phyloP scores from a whole-genome alignment of 1,140 invertebrate species.

The Gonioctena quinquepunctata region DNA sequence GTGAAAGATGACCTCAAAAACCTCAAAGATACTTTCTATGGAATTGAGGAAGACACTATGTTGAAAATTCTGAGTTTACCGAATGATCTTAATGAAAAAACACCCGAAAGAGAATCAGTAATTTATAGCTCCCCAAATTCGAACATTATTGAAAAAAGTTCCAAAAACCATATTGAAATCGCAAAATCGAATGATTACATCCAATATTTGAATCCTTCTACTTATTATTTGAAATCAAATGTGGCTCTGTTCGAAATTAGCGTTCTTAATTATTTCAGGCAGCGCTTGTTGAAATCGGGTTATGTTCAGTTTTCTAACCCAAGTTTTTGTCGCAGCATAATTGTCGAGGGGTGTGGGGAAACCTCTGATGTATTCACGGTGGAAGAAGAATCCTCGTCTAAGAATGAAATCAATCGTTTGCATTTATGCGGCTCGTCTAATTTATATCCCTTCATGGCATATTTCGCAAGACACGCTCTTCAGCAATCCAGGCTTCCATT shows the following conservation, averaged over 20 bases:
- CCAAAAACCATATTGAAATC: slow-evolving; percentile 63
- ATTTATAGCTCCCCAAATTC: slow-evolving; percentile 56
- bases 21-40: slow-evolving; percentile 62
- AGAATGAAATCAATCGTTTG: slow-evolving; percentile 58
- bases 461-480: slow-evolving; percentile 65
- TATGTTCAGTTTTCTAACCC: slow-evolving; percentile 65
- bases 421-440: slow-evolving; percentile 70
- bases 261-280: slow-evolving; percentile 60
- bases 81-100: slow-evolving; percentile 66
- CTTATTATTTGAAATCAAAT: slow-evolving; percentile 66
- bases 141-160: slow-evolving; percentile 27
- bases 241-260: slow-evolving; percentile 68
- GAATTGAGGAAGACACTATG: slow-evolving; percentile 65
- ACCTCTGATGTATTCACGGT: slow-evolving; percentile 65
- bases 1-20: slow-evolving; percentile 65
- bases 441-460: slow-evolving; percentile 65
- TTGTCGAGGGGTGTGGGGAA: slow-evolving; percentile 69
- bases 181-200: slow-evolving; percentile 60
- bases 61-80: slow-evolving; percentile 65
- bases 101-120: slow-evolving; percentile 59
- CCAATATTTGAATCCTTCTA: slow-evolving; percentile 60
- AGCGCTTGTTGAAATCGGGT: slow-evolving; percentile 56
- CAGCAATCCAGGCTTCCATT: slow-evolving; percentile 62
- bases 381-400: slow-evolving; percentile 57
- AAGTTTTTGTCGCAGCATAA: slow-evolving; percentile 68